Conservation (phyloP, 2,797 vertebrate species). For the Taenioides sp. region DNA sequence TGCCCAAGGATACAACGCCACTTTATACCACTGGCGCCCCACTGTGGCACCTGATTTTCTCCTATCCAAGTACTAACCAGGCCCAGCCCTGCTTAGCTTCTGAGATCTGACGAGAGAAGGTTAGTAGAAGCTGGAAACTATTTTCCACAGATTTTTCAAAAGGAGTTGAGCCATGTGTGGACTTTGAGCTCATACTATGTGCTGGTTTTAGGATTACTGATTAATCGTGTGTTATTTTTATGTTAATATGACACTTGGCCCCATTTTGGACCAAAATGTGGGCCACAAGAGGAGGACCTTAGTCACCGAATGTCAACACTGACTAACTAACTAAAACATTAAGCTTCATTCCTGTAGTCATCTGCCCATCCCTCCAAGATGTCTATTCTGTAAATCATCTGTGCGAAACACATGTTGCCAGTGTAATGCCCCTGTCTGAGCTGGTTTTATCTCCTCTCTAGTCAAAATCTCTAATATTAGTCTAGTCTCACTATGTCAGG, state of each 20-base stretch:
- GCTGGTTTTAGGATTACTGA: conserved; percentile 70
- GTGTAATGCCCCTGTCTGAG: conserved; percentile 72
- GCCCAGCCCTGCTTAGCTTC: too few relatives aligned
- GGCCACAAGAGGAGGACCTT: conserved; percentile 33
- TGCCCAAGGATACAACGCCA: too few relatives aligned
- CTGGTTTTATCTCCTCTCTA: conserved; percentile 39
- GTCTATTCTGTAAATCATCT: conserved; percentile 76
- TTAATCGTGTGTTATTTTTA: conserved; percentile 67
- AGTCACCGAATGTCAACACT: conserved; percentile 45
- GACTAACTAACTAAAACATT: conserved; percentile 63
- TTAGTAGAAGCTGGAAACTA: conserved; percentile 24
- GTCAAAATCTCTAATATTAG: conserved; percentile 28
- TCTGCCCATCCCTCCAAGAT: conserved; percentile 46
- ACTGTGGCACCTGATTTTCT: too few relatives aligned
- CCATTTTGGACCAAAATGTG: conserved; percentile 35
- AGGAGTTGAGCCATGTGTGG: conserved; percentile 64
- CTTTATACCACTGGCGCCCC: too few relatives aligned
- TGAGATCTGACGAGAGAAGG: too few relatives aligned
- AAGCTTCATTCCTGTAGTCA: conserved; percentile 28
- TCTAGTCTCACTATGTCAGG: conserved; percentile 75
- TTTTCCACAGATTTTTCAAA: conserved; percentile 42
- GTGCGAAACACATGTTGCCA: conserved; percentile 74
- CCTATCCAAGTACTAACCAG: too few relatives aligned
- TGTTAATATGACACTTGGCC: conserved; percentile 81
- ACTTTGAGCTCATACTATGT: conserved; percentile 70